These are phyloP conservation scores for Zoroaster sp. DNA, from an alignment of 53 echinoderm and acorn worm genomes.

Conservation along the genomic window DNA sequence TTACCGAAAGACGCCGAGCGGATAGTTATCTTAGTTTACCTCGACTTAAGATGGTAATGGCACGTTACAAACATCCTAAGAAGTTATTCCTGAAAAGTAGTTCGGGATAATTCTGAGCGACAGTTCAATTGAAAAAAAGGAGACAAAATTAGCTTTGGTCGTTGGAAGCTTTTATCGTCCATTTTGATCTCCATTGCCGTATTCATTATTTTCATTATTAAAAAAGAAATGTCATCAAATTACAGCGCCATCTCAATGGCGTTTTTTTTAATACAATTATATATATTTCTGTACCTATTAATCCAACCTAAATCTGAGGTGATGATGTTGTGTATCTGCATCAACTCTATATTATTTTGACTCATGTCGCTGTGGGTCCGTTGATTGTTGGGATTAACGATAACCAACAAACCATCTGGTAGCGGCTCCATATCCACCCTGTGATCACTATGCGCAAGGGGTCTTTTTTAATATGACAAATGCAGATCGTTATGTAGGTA, in stretches of 20 bases:
- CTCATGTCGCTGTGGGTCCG: neutral
- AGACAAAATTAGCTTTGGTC: neutral
- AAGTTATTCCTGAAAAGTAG: no score
- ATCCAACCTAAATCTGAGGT: neutral
- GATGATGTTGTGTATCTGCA: neutral
- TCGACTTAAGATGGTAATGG: no score
- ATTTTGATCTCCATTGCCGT: neutral
- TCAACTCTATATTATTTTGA: neutral
- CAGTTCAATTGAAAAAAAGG: no score
- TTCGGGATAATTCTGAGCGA: no score
- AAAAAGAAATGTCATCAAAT: no score
- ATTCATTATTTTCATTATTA: no score
- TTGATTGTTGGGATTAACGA: no score
- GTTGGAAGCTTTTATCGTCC: neutral
- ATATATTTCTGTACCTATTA: neutral
- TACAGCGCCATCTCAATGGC: neutral
- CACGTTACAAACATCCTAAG: no score
- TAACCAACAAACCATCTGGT: neutral
- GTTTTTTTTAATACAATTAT: neutral
- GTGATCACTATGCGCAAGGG: slow-evolving; percentile 9
- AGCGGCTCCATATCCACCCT: neutral
- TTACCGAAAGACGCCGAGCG: no score
- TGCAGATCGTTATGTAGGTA: neutral
- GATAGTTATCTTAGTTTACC: no score
- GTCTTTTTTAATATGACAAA: slow-evolving; percentile 1